phyloP scores from a whole-genome alignment of 1,140 invertebrate species.

The Pseudomyrmex pallidus region DNA sequence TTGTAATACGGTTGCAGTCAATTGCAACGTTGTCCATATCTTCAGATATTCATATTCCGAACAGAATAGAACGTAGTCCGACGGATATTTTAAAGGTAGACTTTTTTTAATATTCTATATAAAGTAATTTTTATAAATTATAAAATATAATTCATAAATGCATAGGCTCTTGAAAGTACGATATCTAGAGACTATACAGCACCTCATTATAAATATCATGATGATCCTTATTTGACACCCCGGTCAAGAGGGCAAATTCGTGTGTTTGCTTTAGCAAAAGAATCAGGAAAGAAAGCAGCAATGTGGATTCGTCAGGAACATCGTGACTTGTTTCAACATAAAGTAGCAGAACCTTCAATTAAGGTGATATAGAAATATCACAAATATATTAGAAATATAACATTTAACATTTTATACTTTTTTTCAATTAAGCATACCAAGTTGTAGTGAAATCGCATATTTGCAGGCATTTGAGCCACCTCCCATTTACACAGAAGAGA shows the following conservation, averaged over 20 bases:
- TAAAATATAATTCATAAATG: slow-evolving; percentile 16
- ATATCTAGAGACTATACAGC: slow-evolving; percentile 91
- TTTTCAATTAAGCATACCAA: slow-evolving; percentile 30
- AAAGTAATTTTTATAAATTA: background rate
- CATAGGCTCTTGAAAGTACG: slow-evolving; percentile 90
- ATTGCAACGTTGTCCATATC: slow-evolving; percentile 49
- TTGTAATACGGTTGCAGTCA: slow-evolving; percentile 60
- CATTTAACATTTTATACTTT: slow-evolving; percentile 23
- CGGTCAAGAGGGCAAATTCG: slow-evolving; percentile 88
- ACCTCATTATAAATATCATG: slow-evolving; percentile 94
- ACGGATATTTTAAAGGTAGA: slow-evolving; percentile 91
- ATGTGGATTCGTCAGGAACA: slow-evolving; percentile 93
- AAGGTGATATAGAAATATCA: slow-evolving; percentile 64
- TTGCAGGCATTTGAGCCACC: slow-evolving; percentile 89
- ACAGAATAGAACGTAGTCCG: slow-evolving; percentile 89
- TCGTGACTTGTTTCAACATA: slow-evolving; percentile 90
- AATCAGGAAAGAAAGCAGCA: slow-evolving; percentile 94
- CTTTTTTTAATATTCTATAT: slow-evolving; percentile 12
- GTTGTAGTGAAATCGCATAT: background rate
- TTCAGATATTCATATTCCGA: slow-evolving; percentile 87
- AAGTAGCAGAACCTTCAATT: slow-evolving; percentile 88
- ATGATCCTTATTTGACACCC: slow-evolving; percentile 96
- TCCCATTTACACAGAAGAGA: slow-evolving; percentile 89
- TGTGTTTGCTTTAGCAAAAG: slow-evolving; percentile 91
- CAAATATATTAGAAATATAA: slow-evolving; percentile 66